Conservation (phyloP, 2,888 invertebrate species). For the Hirtodrosophila trivittata region DNA sequence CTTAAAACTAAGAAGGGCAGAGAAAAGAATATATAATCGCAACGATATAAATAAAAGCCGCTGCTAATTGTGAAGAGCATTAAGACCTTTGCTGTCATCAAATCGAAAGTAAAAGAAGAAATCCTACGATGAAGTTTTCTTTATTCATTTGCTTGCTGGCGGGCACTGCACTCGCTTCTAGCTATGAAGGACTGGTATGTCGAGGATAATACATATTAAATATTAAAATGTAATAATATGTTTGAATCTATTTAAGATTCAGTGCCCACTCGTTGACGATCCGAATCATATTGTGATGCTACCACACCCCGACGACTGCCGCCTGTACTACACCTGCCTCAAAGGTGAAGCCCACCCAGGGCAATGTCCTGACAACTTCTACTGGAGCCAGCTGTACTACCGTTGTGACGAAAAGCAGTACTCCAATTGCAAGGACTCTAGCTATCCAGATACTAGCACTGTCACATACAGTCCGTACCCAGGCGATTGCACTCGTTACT, state of each 20-base stretch:
- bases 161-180: background rate
- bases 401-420: slow-evolving; percentile 72
- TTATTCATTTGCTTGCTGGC: slow-evolving; percentile 24
- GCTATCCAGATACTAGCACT: background rate
- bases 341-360: slow-evolving; percentile 58
- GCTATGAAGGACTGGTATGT: slow-evolving; percentile 32
- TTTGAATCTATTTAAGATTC: too few relatives aligned
- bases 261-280: slow-evolving; percentile 69
- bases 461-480: slow-evolving; percentile 54
- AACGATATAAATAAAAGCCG: slow-evolving; percentile 54
- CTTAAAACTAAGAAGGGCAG: too few relatives aligned
- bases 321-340: slow-evolving; percentile 74
- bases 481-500: slow-evolving; percentile 73
- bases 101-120: too few relatives aligned
- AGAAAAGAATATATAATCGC: too few relatives aligned
- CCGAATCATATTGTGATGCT: slow-evolving; percentile 65
- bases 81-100: slow-evolving; percentile 5
- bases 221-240: too few relatives aligned
- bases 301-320: slow-evolving; percentile 67
- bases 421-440: slow-evolving; percentile 54
- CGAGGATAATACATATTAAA: too few relatives aligned
- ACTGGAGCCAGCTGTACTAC: slow-evolving; percentile 70
- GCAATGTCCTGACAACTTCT: slow-evolving; percentile 68
- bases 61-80: too few relatives aligned
- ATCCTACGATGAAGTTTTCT: slow-evolving; percentile 7